These are phyloP conservation scores for Scomber japonicus DNA, from an alignment of 2,113 vertebrate genomes.

Conservation along the genomic window DNA sequence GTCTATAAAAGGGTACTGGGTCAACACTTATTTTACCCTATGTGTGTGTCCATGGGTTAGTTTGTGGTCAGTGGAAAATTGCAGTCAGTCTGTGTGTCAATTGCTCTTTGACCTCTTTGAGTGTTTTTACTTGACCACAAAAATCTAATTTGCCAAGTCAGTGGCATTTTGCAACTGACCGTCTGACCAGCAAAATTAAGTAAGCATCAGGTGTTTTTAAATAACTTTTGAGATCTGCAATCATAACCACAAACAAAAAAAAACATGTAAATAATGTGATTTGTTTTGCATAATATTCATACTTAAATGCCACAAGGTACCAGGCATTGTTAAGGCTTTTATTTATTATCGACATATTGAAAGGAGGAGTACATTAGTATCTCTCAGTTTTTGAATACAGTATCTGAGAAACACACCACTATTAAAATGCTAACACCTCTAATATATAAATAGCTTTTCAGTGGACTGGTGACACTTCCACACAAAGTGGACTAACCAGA, in stretches of 20 bases:
- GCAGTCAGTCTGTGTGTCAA: no score
- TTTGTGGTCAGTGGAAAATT: neutral
- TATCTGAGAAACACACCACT: no score
- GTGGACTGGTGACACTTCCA: no score
- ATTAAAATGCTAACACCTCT: no score
- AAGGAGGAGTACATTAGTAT: no score
- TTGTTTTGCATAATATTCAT: neutral
- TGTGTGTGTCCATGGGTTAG: neutral
- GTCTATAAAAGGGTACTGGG: neutral
- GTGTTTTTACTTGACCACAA: neutral
- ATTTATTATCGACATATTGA: no score
- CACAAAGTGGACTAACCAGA: no score
- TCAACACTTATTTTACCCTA: neutral
- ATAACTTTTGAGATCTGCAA: neutral
- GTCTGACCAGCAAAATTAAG: neutral
- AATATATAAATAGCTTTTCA: no score
- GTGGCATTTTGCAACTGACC: neutral
- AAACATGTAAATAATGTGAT: neutral
- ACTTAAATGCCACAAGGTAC: neutral
- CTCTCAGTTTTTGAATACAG: no score
- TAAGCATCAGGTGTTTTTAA: neutral
- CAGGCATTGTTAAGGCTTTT: no score
- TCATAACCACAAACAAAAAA: neutral
- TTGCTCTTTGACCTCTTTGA: conserved; percentile 5
- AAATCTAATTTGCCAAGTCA: neutral